Evolutionary conservation across 2,797 vertebrate species (phyloP), one percentile per base, ranked within the genome.

Genomic region (Micrastur ruficollis): DNA sequence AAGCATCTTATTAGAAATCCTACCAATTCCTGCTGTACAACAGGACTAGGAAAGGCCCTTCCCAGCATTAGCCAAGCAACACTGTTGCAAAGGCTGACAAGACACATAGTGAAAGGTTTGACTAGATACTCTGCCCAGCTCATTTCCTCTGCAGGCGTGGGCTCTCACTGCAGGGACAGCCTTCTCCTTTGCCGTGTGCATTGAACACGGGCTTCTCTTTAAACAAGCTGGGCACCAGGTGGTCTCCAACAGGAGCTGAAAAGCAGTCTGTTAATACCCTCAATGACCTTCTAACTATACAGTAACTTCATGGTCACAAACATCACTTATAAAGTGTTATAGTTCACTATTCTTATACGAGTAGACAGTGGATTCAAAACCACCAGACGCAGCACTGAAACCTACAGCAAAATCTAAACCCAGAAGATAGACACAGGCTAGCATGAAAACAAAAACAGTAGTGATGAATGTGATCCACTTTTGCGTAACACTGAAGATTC

Each of bases 161-260:
- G 70, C 10, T 90, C 32, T 32, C 40, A 14, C 21, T 9, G 17
- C 0, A 0, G 29, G 29, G 10, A 85, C 19, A 76, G 38, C 36
- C 31, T 85, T 76, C 52, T 74, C 11, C 55, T 82, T 71, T 67
- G n/a, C 52, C 22, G 8, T 13, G 5, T 10, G 29, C 52, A 20
- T 4, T 44, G 59, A 75, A 58, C 62, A 65, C 0, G 2, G 27
- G 13, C 63, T 80, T 85, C 38, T 73, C 59, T 71, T 67, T 50
- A 76, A 76, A 85, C 5, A 55, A 79, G 27, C 25, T 15, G 25
- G 59, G 8, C 15, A 66, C 0, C 3, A 89, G 22, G 44, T 21
- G 50, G 29, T 26, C 55, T 80, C 40, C 49, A 83, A 17, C 0
- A 1, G 25, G 59, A 82, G 34, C n/a, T 76, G 42, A 55, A 73